Conservation (phyloP, 2,888 invertebrate genomes). For the Pomacea canaliculata region DNA sequence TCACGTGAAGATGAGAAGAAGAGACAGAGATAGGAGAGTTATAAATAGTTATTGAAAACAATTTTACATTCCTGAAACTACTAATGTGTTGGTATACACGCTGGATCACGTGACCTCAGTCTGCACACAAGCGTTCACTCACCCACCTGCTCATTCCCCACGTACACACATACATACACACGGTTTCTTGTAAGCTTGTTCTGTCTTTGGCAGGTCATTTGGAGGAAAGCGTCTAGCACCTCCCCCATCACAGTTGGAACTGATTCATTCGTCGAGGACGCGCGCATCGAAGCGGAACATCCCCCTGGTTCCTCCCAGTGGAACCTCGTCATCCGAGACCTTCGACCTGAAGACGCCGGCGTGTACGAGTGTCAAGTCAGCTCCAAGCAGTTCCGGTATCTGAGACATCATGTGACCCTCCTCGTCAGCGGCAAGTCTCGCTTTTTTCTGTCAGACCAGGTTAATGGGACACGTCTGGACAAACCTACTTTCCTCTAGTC, state of each 20-base stretch:
- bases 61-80: too few relatives aligned
- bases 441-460: too few relatives aligned
- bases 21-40: too few relatives aligned
- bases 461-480: too few relatives aligned
- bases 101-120: too few relatives aligned
- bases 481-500: neutral
- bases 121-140: neutral
- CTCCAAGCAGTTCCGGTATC: slow-evolving; percentile 42
- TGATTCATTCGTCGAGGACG: slow-evolving; percentile 47
- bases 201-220: slow-evolving; percentile 44
- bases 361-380: slow-evolving; percentile 57
- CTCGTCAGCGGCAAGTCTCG: slow-evolving; percentile 44
- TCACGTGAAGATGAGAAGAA: too few relatives aligned
- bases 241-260: slow-evolving; percentile 50
- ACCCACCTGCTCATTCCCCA: too few relatives aligned
- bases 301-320: slow-evolving; percentile 43
- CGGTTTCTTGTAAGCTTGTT: too few relatives aligned
- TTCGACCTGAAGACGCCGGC: slow-evolving; percentile 45
- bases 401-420: slow-evolving; percentile 47
- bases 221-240: slow-evolving; percentile 43
- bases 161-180: neutral
- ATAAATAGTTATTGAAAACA: too few relatives aligned
- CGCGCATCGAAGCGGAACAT: slow-evolving; percentile 46
- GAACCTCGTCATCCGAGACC: slow-evolving; percentile 51
- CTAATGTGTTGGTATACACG: too few relatives aligned